Percentiles rank a stretch among this genome's conserved stretches.
phyloP scores from a whole-genome alignment of 1,140 invertebrate species.

The Camponotus floridanus region DNA sequence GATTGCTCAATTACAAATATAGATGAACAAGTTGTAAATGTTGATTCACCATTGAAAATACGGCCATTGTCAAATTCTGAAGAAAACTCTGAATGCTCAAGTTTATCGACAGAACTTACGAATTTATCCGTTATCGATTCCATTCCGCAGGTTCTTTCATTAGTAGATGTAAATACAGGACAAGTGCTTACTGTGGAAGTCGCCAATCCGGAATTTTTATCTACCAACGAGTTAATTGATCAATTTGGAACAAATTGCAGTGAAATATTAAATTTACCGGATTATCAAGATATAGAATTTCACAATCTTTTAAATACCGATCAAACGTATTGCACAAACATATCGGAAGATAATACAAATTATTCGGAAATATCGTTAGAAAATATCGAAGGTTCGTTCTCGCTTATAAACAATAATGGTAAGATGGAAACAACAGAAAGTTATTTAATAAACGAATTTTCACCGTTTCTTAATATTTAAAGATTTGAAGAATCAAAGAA shows the following conservation, averaged over 20 bases:
- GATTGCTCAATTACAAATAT: background rate
- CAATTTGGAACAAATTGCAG: conserved; percentile 79
- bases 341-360: conserved; percentile 66
- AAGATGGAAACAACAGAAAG: conserved; percentile 78
- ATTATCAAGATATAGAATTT: conserved; percentile 77
- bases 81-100: conserved; percentile 40
- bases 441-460: conserved; percentile 76
- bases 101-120: conserved; percentile 47
- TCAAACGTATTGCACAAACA: conserved; percentile 72
- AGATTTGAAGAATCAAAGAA: background rate
- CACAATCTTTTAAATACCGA: conserved; percentile 75
- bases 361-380: conserved; percentile 78
- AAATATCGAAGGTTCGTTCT: conserved; percentile 72
- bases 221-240: conserved; percentile 74
- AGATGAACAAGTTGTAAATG: conserved; percentile 13
- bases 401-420: conserved; percentile 72
- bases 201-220: conserved; percentile 73
- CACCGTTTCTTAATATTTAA: conserved; percentile 78
- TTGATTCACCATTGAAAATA: conserved; percentile 36
- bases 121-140: conserved; percentile 60
- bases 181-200: conserved; percentile 79
- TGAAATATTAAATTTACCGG: conserved; percentile 77
- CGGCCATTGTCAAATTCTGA: conserved; percentile 26
- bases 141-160: conserved; percentile 76
- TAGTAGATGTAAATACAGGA: conserved; percentile 78